phyloP scores from a whole-genome alignment of 35 echinoderm and acorn worm genomes.

The Ophioderma brevispina region DNA sequence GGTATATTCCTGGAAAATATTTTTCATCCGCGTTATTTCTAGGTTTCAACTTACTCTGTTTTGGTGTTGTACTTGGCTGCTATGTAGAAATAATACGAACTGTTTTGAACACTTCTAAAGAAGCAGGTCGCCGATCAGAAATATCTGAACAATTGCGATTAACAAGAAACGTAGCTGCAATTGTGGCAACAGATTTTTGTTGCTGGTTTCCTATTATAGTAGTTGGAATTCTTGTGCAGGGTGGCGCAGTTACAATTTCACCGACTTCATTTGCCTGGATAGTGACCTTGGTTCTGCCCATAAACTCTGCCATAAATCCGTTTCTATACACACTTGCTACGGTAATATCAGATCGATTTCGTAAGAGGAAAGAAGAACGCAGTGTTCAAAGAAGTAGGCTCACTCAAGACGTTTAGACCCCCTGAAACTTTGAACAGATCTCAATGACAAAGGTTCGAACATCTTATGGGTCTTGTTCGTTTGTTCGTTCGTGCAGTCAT shows the following conservation, averaged over 20 bases:
- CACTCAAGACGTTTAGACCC: too few species aligned
- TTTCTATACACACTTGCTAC: slow-evolving; percentile 50
- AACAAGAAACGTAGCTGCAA: slow-evolving; percentile 9
- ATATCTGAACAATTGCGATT: slow-evolving; percentile 10
- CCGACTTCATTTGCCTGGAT: slow-evolving; percentile 34
- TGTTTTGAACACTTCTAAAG: neutral
- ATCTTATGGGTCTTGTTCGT: too few species aligned
- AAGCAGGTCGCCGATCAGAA: neutral
- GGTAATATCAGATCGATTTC: neutral
- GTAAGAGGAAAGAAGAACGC: too few species aligned
- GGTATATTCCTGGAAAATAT: neutral
- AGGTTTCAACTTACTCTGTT: neutral
- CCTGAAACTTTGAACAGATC: too few species aligned
- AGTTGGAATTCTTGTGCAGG: slow-evolving; percentile 34
- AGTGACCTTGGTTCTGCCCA: slow-evolving; percentile 51
- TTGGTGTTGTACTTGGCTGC: neutral
- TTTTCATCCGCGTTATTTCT: slow-evolving; percentile 18
- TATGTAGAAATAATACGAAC: slow-evolving; percentile 1
- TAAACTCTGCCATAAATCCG: slow-evolving; percentile 63
- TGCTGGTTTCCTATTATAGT: slow-evolving; percentile 65
- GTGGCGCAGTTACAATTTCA: neutral
- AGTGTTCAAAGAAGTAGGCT: too few species aligned
- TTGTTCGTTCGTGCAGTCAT: too few species aligned
- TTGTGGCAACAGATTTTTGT: slow-evolving; percentile 47
- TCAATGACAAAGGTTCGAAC: too few species aligned